Conservation (phyloP, 2,888 invertebrate genomes). For the Noctua fimbriata region DNA sequence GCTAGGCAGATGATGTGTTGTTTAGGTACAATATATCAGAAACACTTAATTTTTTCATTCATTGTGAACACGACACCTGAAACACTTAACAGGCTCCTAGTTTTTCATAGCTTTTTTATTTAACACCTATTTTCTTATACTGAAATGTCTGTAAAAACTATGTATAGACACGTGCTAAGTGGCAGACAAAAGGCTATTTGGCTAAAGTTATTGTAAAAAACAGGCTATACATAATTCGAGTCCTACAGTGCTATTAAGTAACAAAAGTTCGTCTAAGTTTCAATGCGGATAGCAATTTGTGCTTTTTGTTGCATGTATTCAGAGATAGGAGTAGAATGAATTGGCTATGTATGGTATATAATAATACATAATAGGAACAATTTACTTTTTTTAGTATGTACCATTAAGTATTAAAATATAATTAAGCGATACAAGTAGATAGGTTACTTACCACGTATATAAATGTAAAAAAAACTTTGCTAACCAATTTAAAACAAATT, state of each 20-base stretch:
- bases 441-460: neutral
- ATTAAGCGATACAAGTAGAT: constrained; percentile 11
- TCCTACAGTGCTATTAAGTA: constrained; percentile 41
- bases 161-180: constrained; percentile 46
- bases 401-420: constrained; percentile 21
- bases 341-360: constrained; percentile 26
- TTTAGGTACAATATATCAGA: neutral
- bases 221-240: constrained; percentile 30
- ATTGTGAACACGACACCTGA: constrained; percentile 4
- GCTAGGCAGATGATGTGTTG: too few species aligned
- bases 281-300: constrained; percentile 54
- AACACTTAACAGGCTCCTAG: neutral
- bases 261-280: constrained; percentile 55
- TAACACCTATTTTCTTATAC: constrained; percentile 31
- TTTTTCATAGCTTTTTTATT: constrained; percentile 31
- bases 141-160: constrained; percentile 40
- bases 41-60: neutral
- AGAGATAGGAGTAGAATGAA: constrained; percentile 40
- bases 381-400: constrained; percentile 27
- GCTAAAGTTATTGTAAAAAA: constrained; percentile 45
- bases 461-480: neutral
- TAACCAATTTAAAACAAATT: neutral
- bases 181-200: constrained; percentile 49
- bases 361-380: constrained; percentile 42
- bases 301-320: constrained; percentile 47